phyloP scores from a whole-genome alignment of 1,140 invertebrate genomes.

The Drosophila santomea region DNA sequence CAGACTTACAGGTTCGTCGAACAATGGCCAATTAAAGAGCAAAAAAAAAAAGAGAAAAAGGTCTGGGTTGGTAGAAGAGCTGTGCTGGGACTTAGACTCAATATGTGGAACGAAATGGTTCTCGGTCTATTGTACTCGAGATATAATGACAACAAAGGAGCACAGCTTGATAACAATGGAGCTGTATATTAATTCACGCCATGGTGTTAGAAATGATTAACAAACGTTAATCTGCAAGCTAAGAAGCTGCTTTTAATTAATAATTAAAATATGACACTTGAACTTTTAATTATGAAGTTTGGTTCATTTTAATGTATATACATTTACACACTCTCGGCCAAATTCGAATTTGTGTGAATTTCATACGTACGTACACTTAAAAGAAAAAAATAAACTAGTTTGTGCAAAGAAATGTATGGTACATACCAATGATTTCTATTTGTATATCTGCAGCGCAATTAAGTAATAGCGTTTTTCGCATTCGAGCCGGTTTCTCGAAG shows the following conservation, averaged over 20 bases:
- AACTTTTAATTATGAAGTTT: not conserved
- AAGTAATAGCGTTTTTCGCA: constrained; percentile 44
- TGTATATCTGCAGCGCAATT: constrained; percentile 44
- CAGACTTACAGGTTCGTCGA: constrained; percentile 14
- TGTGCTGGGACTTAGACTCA: constrained; percentile 25
- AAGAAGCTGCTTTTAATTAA: not conserved
- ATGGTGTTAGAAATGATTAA: constrained; percentile 1
- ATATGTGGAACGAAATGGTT: constrained; percentile 22
- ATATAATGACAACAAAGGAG: constrained; percentile 23
- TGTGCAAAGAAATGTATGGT: constrained; percentile 40
- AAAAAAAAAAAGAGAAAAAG: constrained; percentile 36
- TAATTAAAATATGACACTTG: not conserved
- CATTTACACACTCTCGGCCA: constrained; percentile 20
- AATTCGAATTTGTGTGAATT: constrained; percentile 15
- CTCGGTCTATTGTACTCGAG: constrained; percentile 7
- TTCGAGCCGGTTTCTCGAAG: constrained; percentile 28
- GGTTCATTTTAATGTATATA: not conserved
- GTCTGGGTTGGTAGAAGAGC: constrained; percentile 29
- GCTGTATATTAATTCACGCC: constrained; percentile 1
- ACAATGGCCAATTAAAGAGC: constrained; percentile 34
- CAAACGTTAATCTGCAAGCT: not conserved
- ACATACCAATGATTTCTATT: constrained; percentile 50
- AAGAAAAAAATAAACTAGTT: constrained; percentile 49
- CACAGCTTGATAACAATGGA: constrained; percentile 2
- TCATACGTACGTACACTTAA: constrained; percentile 39